These are phyloP conservation scores for Drosophila sordidapex DNA, from an alignment of 2,888 invertebrate genomes.

Conservation along the genomic window DNA sequence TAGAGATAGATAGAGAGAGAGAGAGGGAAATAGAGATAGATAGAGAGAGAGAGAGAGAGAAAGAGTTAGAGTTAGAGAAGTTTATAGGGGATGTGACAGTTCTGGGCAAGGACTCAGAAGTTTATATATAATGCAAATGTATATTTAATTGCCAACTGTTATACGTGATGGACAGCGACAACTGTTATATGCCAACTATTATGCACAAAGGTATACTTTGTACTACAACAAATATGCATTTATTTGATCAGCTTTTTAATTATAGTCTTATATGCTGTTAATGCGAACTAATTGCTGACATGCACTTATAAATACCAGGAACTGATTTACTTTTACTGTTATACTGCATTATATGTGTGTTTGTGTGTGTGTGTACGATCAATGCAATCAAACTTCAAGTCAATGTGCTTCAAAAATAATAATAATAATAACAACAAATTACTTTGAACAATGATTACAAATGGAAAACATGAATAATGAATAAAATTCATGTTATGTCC, in stretches of 20 bases:
- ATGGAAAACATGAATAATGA: conserved; percentile 14
- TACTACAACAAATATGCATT: background rate
- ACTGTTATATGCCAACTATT: background rate
- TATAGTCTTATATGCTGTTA: background rate
- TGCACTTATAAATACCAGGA: background rate
- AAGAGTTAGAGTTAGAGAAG: background rate
- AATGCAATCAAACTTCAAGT: background rate
- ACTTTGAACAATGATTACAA: conserved; percentile 28
- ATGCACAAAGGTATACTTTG: background rate
- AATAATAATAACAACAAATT: conserved; percentile 27
- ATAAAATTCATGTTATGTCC: conserved; percentile 31
- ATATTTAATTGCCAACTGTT: background rate
- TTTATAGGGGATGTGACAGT: background rate
- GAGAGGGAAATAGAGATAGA: background rate
- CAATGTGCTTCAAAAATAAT: background rate
- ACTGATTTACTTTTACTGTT: conserved; percentile 3
- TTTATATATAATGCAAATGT: background rate
- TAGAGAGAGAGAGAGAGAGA: background rate
- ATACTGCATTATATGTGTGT: background rate
- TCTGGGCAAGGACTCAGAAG: background rate
- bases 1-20: background rate
- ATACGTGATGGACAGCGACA: background rate
- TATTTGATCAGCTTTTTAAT: background rate
- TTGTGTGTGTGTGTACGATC: background rate
- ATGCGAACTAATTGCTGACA: background rate